phyloP scores from a whole-genome alignment of 2,113 vertebrate species.

The Tor tambroides region DNA sequence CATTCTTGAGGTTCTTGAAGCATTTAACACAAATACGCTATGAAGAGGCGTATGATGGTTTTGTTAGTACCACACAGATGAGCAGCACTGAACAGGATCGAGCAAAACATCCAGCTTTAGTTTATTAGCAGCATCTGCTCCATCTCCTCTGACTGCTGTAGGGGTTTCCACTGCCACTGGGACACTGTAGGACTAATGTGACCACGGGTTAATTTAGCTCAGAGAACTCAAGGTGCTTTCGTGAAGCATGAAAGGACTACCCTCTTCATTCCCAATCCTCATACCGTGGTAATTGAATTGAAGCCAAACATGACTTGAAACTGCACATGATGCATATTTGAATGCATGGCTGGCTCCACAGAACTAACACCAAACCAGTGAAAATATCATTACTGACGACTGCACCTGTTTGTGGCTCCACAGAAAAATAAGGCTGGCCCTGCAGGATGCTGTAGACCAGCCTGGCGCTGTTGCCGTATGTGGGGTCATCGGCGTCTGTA shows the following conservation, averaged over 20 bases:
- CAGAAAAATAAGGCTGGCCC: slow-evolving; percentile 97
- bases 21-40: neutral
- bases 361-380: neutral
- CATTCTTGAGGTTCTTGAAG: neutral
- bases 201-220: slow-evolving; percentile 36
- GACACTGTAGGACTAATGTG: slow-evolving; percentile 48
- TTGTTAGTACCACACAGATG: slow-evolving; percentile 72
- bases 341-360: neutral
- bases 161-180: slow-evolving; percentile 16
- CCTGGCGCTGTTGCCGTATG: slow-evolving; percentile 97
- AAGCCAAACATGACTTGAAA: slow-evolving; percentile 25
- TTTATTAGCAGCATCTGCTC: slow-evolving; percentile 75
- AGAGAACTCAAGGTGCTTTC: slow-evolving; percentile 39
- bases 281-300: slow-evolving; percentile 13
- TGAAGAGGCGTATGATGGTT: neutral
- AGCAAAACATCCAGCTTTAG: slow-evolving; percentile 72
- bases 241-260: slow-evolving; percentile 19
- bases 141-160: slow-evolving; percentile 53
- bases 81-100: slow-evolving; percentile 74
- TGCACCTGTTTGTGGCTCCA: slow-evolving; percentile 96
- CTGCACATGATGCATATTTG: slow-evolving; percentile 20
- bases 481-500: slow-evolving; percentile 96
- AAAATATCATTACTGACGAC: neutral
- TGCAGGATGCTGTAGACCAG: slow-evolving; percentile 97
- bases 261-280: slow-evolving; percentile 6